Evolutionary conservation across 2,888 invertebrate genomes (phyloP).

Genomic region (Ernsta delagoae): DNA sequence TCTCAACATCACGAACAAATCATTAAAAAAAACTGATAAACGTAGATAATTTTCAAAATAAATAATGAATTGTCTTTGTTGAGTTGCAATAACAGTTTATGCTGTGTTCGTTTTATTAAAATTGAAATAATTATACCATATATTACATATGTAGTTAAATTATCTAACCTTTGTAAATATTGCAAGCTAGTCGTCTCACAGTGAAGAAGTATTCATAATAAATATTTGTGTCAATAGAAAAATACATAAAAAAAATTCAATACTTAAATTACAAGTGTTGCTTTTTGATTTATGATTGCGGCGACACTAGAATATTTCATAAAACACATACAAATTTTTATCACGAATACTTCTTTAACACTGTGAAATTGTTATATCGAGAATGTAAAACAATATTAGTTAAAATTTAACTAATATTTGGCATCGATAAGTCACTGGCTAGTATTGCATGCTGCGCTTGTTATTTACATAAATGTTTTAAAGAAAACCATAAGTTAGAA

Average conservation of each 20-base stretch:
- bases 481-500: background rate
- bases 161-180: constrained; percentile 23
- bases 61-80: background rate
- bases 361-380: constrained; percentile 24
- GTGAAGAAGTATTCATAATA: constrained; percentile 9
- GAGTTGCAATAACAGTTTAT: background rate
- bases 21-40: background rate
- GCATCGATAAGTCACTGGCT: constrained; percentile 54
- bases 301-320: too few species aligned
- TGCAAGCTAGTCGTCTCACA: constrained; percentile 28
- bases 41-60: background rate
- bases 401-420: constrained; percentile 70
- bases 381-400: constrained; percentile 56
- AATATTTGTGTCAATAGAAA: too few species aligned
- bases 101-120: constrained; percentile 5
- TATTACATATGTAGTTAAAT: constrained; percentile 6
- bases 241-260: background rate
- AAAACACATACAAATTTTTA: background rate
- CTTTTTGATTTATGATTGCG: background rate
- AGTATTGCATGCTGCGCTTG: constrained; percentile 12
- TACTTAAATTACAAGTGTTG: background rate
- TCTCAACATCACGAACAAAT: too few species aligned
- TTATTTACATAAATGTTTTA: background rate
- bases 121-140: constrained; percentile 21
- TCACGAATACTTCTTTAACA: constrained; percentile 15